Conservation (phyloP, 2,113 vertebrate species). For the Butorides virescens region DNA sequence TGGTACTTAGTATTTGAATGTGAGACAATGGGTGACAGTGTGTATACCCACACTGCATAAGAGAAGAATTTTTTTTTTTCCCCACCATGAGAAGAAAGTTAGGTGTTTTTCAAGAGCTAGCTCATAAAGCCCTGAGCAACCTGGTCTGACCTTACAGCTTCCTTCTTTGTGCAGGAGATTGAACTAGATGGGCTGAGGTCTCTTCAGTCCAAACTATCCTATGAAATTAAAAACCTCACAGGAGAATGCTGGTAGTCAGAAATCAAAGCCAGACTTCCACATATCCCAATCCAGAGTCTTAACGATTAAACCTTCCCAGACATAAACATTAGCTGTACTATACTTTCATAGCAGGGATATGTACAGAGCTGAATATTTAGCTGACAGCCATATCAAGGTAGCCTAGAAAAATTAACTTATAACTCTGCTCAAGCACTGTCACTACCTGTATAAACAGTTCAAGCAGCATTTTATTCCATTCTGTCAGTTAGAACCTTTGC, state of each 20-base stretch:
- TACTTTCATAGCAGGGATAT: not conserved
- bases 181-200: not conserved
- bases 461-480: not conserved
- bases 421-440: not conserved
- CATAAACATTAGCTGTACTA: not conserved
- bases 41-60: not conserved
- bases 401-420: not conserved
- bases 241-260: not conserved
- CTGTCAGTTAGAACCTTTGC: not conserved
- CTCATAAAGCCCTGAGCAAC: not conserved
- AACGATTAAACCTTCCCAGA: not conserved
- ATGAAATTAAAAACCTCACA: not conserved
- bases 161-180: not conserved
- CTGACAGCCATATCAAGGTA: not conserved
- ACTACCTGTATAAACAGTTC: not conserved
- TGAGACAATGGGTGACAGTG: not conserved
- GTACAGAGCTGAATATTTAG: not conserved
- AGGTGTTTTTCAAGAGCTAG: not conserved
- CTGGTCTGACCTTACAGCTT: not conserved
- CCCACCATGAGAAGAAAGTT: not conserved
- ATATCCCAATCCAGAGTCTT: not conserved
- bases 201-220: not conserved
- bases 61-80: not conserved
- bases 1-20: fast-evolving
- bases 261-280: not conserved